Evolutionary conservation across 1,140 invertebrate species (phyloP).

Genomic region (Lasaia peninsularis): DNA sequence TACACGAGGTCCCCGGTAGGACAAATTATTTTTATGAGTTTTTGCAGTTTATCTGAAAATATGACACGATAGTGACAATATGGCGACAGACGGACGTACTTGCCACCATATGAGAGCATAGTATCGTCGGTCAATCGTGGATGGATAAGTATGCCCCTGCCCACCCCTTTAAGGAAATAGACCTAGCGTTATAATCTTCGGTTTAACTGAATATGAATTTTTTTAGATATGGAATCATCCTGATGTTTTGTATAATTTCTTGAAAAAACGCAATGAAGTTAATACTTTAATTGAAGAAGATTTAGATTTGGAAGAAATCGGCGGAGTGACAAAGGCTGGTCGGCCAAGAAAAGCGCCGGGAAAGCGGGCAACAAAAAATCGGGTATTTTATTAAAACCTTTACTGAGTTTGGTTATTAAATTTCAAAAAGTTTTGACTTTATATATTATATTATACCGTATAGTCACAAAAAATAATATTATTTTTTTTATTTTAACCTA

Average conservation of each 20-base stretch:
- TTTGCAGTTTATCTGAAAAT: too few species aligned
- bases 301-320: constrained; percentile 86
- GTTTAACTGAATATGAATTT: background rate
- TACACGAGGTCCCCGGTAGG: too few species aligned
- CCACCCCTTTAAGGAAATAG: too few species aligned
- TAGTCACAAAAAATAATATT: too few species aligned
- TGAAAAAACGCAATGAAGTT: constrained; percentile 88
- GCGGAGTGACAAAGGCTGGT: constrained; percentile 65
- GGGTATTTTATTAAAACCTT: constrained; percentile 33
- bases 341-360: constrained; percentile 42
- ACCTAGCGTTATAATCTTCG: constrained; percentile 4
- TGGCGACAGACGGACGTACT: too few species aligned
- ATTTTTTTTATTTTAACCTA: background rate
- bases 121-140: too few species aligned
- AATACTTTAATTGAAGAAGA: constrained; percentile 92
- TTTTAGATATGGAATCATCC: constrained; percentile 98
- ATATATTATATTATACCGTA: too few species aligned
- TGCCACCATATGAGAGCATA: too few species aligned
- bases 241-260: constrained; percentile 95
- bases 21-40: too few species aligned
- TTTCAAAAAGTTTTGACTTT: too few species aligned
- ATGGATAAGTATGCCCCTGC: too few species aligned
- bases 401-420: constrained; percentile 7
- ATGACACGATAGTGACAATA: too few species aligned
- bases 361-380: constrained; percentile 41